Evolutionary conservation across 2,113 vertebrate genomes (phyloP), one percentile per base, ranked within the genome.

Genomic region (Corydoras maculifer): DNA sequence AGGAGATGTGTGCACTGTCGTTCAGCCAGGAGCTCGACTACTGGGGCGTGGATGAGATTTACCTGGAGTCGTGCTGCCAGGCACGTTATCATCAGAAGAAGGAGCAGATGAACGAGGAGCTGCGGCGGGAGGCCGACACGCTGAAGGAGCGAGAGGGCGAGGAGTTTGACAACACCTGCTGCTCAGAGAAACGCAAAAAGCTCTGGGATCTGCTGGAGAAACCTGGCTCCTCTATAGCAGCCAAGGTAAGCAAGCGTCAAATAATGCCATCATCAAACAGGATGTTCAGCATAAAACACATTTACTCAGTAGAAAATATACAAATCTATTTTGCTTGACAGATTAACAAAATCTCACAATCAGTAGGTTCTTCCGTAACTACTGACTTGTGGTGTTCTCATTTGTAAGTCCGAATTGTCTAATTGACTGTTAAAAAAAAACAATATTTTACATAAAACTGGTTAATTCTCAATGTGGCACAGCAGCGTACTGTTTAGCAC

Each of bases 31-130:
- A 99, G 79, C 91, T 99, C 35, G 97, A 99, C 89, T 98, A 98
- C 88, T 99, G 97, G 97, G 95, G 95, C 57, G 94, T 99, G 59
- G 97, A 99, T 0, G 97, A 99, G 80, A 99, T 99, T 84, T 99
- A 99, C 84, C 88, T 99, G 87, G 97, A 99, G 89, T 99, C 97
- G 5, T 99, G 97, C 79, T 99, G 97, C 86, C 97, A 99, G 89
- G 97, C 97, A 1, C 91, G 97, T 72, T 99, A 99, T 87, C 96
- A 99, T 82, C 97, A 99, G 90, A 99, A 99, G 80, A 99, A 99
- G 77, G 97, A 99, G 75, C 96, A 99, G 83, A 99, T 99, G 97
- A 99, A 98, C 0, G 97, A 99, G 81, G 97, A 99, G 86, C 91
- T 99, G 70, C 98, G 97, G 81, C 88, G 97, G 0, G 97, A 99